phyloP scores from a whole-genome alignment of 2,888 invertebrate species.

The Falcaria lacertinaria region DNA sequence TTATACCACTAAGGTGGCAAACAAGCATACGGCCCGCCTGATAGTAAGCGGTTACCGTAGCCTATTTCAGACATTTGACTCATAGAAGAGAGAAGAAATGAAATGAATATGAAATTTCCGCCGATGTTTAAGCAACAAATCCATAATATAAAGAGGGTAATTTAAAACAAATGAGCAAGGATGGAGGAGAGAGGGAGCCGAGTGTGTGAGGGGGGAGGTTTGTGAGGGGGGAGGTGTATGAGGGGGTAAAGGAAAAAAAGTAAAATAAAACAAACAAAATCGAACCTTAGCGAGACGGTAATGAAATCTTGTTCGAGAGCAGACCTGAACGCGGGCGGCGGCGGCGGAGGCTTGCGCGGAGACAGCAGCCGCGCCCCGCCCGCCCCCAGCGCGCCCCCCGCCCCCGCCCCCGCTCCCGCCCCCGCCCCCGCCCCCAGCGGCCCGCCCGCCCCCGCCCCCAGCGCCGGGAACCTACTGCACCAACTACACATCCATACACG shows the following conservation, averaged over 20 bases:
- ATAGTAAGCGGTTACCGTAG: too few relatives aligned
- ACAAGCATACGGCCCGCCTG: too few relatives aligned
- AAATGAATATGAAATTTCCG: too few relatives aligned
- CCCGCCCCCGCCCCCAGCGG: constrained; percentile 37
- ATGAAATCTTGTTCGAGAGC: constrained; percentile 82
- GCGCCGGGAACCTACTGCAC: constrained; percentile 59
- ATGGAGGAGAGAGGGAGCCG: neutral
- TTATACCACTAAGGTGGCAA: too few relatives aligned
- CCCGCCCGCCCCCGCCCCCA: constrained; percentile 27
- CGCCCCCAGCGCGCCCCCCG: constrained; percentile 41
- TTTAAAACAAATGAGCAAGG: constrained; percentile 7
- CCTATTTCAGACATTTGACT: too few relatives aligned
- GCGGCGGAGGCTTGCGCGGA: constrained; percentile 81
- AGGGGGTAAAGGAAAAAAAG: too few relatives aligned
- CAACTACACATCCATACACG: neutral
- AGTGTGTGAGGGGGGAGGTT: neutral
- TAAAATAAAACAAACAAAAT: constrained; percentile 51
- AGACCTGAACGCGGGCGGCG: constrained; percentile 86
- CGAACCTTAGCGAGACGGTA: constrained; percentile 85
- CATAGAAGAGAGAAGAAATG: too few relatives aligned
- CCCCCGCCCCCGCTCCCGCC: constrained; percentile 15
- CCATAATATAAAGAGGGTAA: too few relatives aligned
- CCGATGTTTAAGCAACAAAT: too few relatives aligned
- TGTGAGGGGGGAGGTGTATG: constrained; percentile 2
- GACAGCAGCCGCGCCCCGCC: constrained; percentile 53